These are phyloP conservation scores for Bovichtus variegatus DNA, from an alignment of 2,797 vertebrate genomes.

Conservation along the genomic window DNA sequence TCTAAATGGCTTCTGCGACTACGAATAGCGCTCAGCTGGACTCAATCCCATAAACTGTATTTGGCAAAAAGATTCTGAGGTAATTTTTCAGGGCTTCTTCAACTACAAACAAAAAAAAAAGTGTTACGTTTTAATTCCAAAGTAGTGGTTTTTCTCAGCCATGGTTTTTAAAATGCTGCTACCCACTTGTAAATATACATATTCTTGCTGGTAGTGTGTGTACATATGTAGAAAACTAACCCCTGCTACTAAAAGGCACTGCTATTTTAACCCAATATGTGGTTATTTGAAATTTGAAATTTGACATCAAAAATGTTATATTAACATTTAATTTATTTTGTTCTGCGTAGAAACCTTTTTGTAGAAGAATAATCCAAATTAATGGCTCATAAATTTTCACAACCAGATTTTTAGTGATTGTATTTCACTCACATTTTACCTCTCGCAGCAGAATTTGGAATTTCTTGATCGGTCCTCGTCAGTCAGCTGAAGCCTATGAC, in stretches of 20 bases:
- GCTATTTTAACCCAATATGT: constrained; percentile 71
- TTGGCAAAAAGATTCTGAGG: constrained; percentile 52
- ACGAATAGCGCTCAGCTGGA: constrained; percentile 47
- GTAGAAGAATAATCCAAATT: constrained; percentile 65
- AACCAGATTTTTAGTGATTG: constrained; percentile 18
- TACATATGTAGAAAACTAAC: constrained; percentile 81
- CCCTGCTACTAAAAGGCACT: constrained; percentile 63
- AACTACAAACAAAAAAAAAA: constrained; percentile 15
- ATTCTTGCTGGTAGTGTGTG: constrained; percentile 69
- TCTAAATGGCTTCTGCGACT: constrained; percentile 55
- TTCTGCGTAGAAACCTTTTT: constrained; percentile 69
- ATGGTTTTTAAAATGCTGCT: constrained; percentile 71
- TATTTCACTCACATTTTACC: constrained; percentile 32
- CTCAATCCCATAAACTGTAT: constrained; percentile 53
- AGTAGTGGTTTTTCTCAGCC: constrained; percentile 50
- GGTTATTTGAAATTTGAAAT: constrained; percentile 66
- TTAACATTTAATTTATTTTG: constrained; percentile 81
- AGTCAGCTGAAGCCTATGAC: constrained; percentile 67
- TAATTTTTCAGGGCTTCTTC: constrained; percentile 34
- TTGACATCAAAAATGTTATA: constrained; percentile 83
- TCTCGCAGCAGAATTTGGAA: constrained; percentile 40
- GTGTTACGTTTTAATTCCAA: constrained; percentile 23
- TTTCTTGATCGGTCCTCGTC: constrained; percentile 29
- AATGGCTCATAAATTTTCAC: constrained; percentile 51
- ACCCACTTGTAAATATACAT: constrained; percentile 78